phyloP scores from a whole-genome alignment of 2,113 vertebrate genomes.

The Serinus canaria region DNA sequence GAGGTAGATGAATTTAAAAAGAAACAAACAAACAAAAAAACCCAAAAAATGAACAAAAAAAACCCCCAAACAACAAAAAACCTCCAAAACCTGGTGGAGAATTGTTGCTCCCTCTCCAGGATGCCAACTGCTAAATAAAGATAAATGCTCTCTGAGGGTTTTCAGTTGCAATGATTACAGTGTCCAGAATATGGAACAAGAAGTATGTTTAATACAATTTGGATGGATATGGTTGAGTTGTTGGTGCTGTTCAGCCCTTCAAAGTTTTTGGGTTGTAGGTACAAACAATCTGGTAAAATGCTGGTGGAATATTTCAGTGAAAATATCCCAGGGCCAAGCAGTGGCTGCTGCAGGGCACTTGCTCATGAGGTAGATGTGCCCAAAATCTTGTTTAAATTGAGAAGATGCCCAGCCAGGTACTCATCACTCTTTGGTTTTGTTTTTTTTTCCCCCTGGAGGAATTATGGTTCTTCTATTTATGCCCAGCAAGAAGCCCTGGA shows the following conservation, averaged over 20 bases:
- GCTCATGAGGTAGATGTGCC: not conserved
- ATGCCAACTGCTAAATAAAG: not conserved
- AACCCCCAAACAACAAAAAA: not conserved
- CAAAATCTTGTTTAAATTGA: not conserved
- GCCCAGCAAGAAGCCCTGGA: conserved; percentile 82
- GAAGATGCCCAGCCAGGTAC: not conserved
- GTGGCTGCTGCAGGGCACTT: not conserved
- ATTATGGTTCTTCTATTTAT: conserved; percentile 82
- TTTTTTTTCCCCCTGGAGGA: conserved; percentile 69
- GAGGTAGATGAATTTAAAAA: not conserved
- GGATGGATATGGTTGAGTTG: not conserved
- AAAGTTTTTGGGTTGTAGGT: not conserved
- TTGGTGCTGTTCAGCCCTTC: not conserved
- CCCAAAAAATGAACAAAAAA: not conserved
- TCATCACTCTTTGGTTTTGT: not conserved
- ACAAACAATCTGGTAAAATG: not conserved
- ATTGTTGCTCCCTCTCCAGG: not conserved
- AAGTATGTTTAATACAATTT: not conserved
- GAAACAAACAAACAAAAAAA: not conserved
- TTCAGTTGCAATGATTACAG: not conserved
- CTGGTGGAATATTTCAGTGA: not conserved
- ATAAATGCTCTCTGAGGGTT: not conserved
- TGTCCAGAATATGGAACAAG: not conserved
- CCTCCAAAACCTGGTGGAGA: not conserved
- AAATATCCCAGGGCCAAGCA: not conserved